Base-by-base conservation (phyloP, 2,797 vertebrate genomes). In the Onychomys torridus region DNA sequence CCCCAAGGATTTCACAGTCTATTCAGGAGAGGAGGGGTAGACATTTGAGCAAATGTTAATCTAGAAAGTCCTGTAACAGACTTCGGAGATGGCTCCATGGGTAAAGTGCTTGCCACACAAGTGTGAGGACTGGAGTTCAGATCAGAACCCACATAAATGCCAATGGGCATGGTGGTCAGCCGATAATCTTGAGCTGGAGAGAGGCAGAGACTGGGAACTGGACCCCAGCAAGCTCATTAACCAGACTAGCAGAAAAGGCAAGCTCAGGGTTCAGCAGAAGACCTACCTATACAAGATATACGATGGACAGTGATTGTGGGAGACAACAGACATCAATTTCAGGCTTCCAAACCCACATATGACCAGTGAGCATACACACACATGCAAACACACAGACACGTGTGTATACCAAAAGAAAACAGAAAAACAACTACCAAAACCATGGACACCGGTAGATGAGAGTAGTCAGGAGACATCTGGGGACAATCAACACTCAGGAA, bases 11-110 rank as follows among this genome's bases (percentile, higher is more conserved):
- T 79, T 82, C 93, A 82, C 12, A 49, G 61, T 90, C 65, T 67
- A 12, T 52, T n/a, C 21, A 55, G 5, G 57, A 61, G 34, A 17
- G 17, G n/a, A 73, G 13, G 13, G n/a, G 27, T 46, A 89, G 73
- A 85, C 63, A 90, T 32, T 16, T 91, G 59, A 97, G 16, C 67
- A 96, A 90, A 93, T 73, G 89, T 52, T 79, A 61, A 94, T 55
- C 71, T 91, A 85, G 29, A 94, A 95, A 90, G 32, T 29, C 34
- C 71, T 84, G 1, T 69, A 85, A 49, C 69, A 12, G 32, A 9
- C 52, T 57, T 14, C 16, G 52, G 27, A 71, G 34, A 71, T 25
- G 43, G 43, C 43, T n/a, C 43, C 13, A 29, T 46, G 61, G 16
- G 61, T n/a, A 69, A 85, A 86, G 67, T 16, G 43, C 49, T 40